phyloP scores from a whole-genome alignment of 2,888 invertebrate species.

The Fragum sueziense region DNA sequence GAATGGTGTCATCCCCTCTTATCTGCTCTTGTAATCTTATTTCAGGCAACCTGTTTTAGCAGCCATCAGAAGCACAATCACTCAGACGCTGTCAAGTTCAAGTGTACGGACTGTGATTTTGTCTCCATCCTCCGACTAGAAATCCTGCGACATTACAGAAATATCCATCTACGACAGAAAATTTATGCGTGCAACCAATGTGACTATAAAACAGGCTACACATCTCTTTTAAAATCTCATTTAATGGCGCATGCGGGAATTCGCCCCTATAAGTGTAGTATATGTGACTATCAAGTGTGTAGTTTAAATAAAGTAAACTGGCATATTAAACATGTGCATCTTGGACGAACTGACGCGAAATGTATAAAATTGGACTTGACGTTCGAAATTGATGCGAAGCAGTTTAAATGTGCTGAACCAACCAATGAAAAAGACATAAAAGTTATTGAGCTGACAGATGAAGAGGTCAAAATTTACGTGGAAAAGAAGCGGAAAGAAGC shows the following conservation, averaged over 20 bases:
- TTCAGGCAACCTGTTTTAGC: slow-evolving; percentile 28
- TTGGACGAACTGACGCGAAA: slow-evolving; percentile 28
- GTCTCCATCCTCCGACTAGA: slow-evolving; percentile 33
- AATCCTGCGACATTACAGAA: slow-evolving; percentile 46
- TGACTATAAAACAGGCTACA: slow-evolving; percentile 51
- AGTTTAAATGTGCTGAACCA: slow-evolving; percentile 49
- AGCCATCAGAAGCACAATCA: slow-evolving; percentile 46
- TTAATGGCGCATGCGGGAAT: slow-evolving; percentile 57
- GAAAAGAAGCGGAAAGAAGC: slow-evolving; percentile 17
- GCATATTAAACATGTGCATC: slow-evolving; percentile 47
- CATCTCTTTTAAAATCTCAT: slow-evolving; percentile 50
- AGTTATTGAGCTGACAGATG: slow-evolving; percentile 44
- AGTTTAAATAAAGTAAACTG: slow-evolving; percentile 36
- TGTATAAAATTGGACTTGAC: slow-evolving; percentile 51
- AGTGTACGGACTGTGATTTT: slow-evolving; percentile 55
- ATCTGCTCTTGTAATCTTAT: background rate
- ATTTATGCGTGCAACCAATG: slow-evolving; percentile 58
- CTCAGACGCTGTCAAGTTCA: slow-evolving; percentile 38
- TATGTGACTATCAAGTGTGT: slow-evolving; percentile 47
- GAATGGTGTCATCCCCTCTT: too few relatives aligned
- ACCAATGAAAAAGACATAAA: slow-evolving; percentile 46
- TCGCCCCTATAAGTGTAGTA: slow-evolving; percentile 50
- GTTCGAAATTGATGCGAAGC: slow-evolving; percentile 50
- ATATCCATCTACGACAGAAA: slow-evolving; percentile 52
- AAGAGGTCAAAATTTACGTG: slow-evolving; percentile 31